Conservation (phyloP, 2,113 vertebrate genomes). For the Neogobius melanostomus region DNA sequence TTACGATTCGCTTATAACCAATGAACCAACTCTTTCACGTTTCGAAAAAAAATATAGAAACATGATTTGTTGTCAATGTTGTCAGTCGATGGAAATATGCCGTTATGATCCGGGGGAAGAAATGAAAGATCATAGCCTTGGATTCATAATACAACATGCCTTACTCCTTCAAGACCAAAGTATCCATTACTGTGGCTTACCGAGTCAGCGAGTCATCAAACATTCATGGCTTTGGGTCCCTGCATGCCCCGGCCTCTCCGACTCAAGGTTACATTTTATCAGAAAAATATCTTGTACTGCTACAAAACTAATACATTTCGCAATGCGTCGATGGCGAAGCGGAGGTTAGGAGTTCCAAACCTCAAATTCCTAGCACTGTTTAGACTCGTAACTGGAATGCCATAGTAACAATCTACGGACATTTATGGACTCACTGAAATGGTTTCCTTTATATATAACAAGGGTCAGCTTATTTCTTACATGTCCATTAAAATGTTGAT, state of each 20-base stretch:
- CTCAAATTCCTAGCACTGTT: background rate
- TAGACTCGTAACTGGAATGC: background rate
- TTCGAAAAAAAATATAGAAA: too few relatives aligned
- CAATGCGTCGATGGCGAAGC: background rate
- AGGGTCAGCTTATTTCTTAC: too few relatives aligned
- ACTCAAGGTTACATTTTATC: background rate
- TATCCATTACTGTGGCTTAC: background rate
- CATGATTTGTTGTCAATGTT: too few relatives aligned
- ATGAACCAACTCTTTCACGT: too few relatives aligned
- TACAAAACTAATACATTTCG: background rate
- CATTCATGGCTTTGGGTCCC: background rate
- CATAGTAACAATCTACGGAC: background rate
- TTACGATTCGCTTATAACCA: too few relatives aligned
- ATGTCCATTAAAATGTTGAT: too few relatives aligned
- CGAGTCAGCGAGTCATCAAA: background rate
- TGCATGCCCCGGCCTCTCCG: background rate
- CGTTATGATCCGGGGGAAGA: too few relatives aligned
- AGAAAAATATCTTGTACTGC: background rate
- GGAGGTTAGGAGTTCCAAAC: background rate
- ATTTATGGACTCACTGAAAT: background rate
- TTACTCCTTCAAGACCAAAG: background rate
- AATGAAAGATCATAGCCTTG: too few relatives aligned
- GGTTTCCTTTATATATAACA: too few relatives aligned
- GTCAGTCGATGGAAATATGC: too few relatives aligned
- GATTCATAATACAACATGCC: too few relatives aligned